Evolutionary conservation across 2,888 invertebrate species (phyloP).

Genomic region (Melikaiella ostensackeni): DNA sequence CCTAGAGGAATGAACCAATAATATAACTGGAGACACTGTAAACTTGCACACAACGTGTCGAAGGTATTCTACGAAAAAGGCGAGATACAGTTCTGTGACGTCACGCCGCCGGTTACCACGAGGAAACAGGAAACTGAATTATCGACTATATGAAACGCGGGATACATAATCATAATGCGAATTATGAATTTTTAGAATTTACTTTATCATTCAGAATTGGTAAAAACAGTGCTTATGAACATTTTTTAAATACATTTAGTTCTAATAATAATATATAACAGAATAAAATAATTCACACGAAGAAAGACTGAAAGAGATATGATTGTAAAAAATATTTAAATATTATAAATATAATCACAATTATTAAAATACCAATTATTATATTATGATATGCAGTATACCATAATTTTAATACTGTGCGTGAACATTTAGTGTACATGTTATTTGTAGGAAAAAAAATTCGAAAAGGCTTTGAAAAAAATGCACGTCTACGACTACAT

Average conservation of each 20-base stretch:
- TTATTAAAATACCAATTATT: too few relatives aligned
- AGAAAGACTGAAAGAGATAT: neutral
- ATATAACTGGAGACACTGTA: slow-evolving; percentile 37
- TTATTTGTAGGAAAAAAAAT: too few relatives aligned
- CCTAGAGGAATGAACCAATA: slow-evolving; percentile 47
- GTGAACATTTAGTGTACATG: too few relatives aligned
- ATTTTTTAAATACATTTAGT: neutral
- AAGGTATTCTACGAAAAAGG: slow-evolving; percentile 52
- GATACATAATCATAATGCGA: neutral
- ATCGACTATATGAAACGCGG: slow-evolving; percentile 45
- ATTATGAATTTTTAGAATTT: neutral
- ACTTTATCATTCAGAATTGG: neutral
- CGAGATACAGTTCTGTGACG: slow-evolving; percentile 58
- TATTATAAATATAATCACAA: too few relatives aligned
- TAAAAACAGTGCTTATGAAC: neutral
- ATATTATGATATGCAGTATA: too few relatives aligned
- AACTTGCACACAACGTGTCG: slow-evolving; percentile 62
- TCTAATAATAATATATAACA: neutral
- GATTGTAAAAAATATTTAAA: too few relatives aligned
- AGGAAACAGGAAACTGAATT: slow-evolving; percentile 52
- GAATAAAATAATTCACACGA: neutral
- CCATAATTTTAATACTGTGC: too few relatives aligned
- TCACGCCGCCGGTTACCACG: slow-evolving; percentile 56
- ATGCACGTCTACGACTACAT: too few relatives aligned
- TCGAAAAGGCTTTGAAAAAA: too few relatives aligned